Evolutionary conservation across 2,888 invertebrate genomes (phyloP), one percentile per base, ranked within the genome.

Genomic region (Nephrocerus scutellatus): DNA sequence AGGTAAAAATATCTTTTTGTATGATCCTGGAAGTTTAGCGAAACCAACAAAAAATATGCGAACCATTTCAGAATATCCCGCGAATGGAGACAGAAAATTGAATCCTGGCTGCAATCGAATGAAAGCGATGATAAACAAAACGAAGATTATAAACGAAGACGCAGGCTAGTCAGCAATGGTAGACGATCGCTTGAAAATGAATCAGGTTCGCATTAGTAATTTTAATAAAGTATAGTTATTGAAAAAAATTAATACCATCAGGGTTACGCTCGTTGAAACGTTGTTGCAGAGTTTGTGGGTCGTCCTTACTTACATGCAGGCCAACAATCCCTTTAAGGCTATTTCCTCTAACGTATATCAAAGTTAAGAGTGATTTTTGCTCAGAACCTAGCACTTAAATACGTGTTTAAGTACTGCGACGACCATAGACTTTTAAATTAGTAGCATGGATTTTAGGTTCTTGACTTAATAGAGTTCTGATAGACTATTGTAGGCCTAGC

Each of bases 61-160:
- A 13, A 5, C 23, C 10, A 23, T 15, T 41, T 33, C 37, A 62
- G 68, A 57, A 66, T 60, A 58, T 74, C 64, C 52, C 84, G 83
- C 69, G 87, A 88, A 59, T 88, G 88, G 87, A 74, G 84, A 32
- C 85, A 88, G 63, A 89, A 90, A 65, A 90, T 91, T 57, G 89
- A 91, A 66, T 86, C 86, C 6, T 91, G 91, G 91, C 71, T 91
- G 46, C 81, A 87, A 51, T 86, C 87, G 41, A 88, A 86, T 70
- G 87, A 87, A 61, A 81, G 79, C 58, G 85, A 80, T 60, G 87
- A 85, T 63, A 77, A 78, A 55, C 76, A 78, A 49, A 80, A 75
- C 47, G 82, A 82, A 50, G 80, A 82, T 52, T 72, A 80, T 46
- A 75, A 79, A 54, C 75, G 77, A 54, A 74, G 77, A 58, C 74